Evolutionary conservation across 2,888 invertebrate species (phyloP), one percentile per base, ranked within the genome.

Genomic region (Trichopoda pennipes): DNA sequence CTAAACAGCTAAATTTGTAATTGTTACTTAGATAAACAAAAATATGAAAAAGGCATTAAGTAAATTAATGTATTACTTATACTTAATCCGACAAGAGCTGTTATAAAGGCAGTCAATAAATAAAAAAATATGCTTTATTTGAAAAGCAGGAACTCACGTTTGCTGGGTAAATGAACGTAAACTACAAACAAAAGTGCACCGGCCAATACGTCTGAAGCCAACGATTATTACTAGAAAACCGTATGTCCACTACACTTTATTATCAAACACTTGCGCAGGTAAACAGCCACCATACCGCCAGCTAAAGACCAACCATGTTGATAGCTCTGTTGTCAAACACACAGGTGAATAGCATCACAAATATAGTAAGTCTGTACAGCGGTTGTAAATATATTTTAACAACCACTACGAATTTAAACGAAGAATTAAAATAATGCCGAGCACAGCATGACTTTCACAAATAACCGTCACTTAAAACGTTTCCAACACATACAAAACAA

Each of bases 371-470:
- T 64, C 63, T 64, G 49, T 70, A 23, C 53, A 58, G 63, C 68
- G 44, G 56, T 49, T 63, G 49, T 23, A 66, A n/a, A 38, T 49
- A 38, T 49, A 64, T 63, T 53, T n/a, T 55, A 66, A n/a, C 35
- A 32, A 32, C 44, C 19, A 21, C 32, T 73, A 73, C 12, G 19
- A 47, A 21, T 73, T 63, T 47, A 55, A 73, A 73, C 72, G 58
- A 72, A 78, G 75, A 76, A 76, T 51, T 58, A 51, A 51, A 51
- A 51, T 47, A 53, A 68, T 32, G 17, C 58, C 58, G 66, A 77
- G 68, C 81, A 73, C 78, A 81, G 81, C 81, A 81, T 81, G 81
- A 81, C 81, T 81, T 81, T 81, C 78, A 81, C 81, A 81, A 81
- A 81, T 78, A 81, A 81, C 81, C 78, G 78, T 81, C 81, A 81